These are phyloP conservation scores for Pediacus dermestoides DNA, from an alignment of 2,888 invertebrate species.

Conservation along the genomic window DNA sequence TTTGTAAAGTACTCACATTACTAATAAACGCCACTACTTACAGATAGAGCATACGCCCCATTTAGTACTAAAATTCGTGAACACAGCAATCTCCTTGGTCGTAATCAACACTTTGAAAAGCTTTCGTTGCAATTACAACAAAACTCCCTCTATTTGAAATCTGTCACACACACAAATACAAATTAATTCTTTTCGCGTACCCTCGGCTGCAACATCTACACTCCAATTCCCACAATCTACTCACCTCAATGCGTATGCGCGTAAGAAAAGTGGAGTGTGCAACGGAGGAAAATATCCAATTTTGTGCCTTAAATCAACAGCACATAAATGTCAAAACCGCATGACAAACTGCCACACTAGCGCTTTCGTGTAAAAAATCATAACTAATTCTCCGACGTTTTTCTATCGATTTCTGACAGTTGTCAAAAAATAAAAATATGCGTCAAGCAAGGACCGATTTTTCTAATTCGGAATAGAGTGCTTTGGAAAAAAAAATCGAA, in stretches of 20 bases:
- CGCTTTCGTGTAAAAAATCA: constrained; percentile 44
- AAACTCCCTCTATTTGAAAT: not conserved
- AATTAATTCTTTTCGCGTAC: constrained; percentile 39
- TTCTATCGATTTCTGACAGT: constrained; percentile 34
- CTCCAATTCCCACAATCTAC: constrained; percentile 28
- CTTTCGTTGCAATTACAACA: no score
- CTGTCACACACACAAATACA: constrained; percentile 13
- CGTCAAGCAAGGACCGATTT: no score
- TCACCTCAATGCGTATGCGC: not conserved
- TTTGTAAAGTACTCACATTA: constrained; percentile 20
- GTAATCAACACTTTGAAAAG: no score
- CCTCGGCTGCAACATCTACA: constrained; percentile 39
- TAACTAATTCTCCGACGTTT: constrained; percentile 44
- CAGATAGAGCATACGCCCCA: constrained; percentile 20
- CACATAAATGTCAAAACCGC: constrained; percentile 23
- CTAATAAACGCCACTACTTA: not conserved
- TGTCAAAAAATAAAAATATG: constrained; percentile 37
- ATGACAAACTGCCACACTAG: constrained; percentile 35
- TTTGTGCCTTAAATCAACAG: constrained; percentile 20
- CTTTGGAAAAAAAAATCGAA: constrained; percentile 5
- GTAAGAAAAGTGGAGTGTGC: not conserved
- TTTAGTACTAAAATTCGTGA: constrained; percentile 17
- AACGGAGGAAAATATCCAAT: constrained; percentile 14
- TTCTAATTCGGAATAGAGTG: constrained; percentile 7
- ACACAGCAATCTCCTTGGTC: no score